Evolutionary conservation across 2,888 invertebrate genomes (phyloP).

Genomic region (Drosophila gaucha): DNA sequence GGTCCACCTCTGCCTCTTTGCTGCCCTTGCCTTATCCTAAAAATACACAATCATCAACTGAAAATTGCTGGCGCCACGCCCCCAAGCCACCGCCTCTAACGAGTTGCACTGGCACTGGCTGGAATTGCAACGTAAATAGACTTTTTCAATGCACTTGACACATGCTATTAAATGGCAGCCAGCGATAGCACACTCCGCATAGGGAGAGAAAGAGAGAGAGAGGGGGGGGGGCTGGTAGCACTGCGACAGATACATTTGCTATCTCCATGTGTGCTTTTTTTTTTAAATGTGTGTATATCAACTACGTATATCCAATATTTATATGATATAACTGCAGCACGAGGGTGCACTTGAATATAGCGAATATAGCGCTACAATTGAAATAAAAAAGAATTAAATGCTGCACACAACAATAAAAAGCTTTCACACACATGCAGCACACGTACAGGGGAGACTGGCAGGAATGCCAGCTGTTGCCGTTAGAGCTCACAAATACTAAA

Average conservation of each 20-base stretch:
- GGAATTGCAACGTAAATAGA: constrained; percentile 79
- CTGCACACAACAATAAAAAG: background rate
- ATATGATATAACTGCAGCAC: constrained; percentile 60
- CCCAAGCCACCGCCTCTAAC: constrained; percentile 1
- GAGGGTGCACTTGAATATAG: constrained; percentile 9
- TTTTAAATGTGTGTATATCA: constrained; percentile 21
- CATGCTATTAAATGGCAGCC: constrained; percentile 79
- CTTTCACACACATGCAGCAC: constrained; percentile 6
- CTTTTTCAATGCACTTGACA: constrained; percentile 81
- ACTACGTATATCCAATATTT: constrained; percentile 64
- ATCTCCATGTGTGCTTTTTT: constrained; percentile 8
- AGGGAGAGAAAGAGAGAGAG: background rate
- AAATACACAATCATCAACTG: constrained; percentile 39
- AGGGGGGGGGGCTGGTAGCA: background rate
- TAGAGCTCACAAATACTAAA: constrained; percentile 2
- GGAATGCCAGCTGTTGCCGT: background rate
- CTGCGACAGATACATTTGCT: constrained; percentile 47
- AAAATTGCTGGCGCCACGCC: constrained; percentile 23
- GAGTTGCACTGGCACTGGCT: constrained; percentile 22
- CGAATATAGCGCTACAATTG: constrained; percentile 19
- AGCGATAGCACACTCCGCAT: constrained; percentile 36
- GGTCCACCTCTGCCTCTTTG: constrained; percentile 5
- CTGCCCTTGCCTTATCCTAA: constrained; percentile 10
- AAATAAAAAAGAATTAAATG: background rate
- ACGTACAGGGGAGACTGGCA: background rate